These are phyloP conservation scores for Holotrichia oblita DNA, from an alignment of 1,140 invertebrate species.

Conservation along the genomic window DNA sequence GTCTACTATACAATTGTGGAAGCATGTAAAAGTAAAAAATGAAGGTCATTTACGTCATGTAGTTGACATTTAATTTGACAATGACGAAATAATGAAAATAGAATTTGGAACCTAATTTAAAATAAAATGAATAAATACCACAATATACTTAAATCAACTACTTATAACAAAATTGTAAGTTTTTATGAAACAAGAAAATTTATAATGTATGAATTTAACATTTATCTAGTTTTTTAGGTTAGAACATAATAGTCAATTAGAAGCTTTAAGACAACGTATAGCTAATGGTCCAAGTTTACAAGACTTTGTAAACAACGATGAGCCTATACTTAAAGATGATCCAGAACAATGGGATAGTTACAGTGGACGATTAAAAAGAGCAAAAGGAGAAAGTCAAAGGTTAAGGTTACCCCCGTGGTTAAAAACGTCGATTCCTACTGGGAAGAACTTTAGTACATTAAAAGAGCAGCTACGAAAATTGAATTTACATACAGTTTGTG, in stretches of 20 bases:
- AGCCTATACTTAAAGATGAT: slow-evolving; percentile 65
- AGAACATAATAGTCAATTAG: slow-evolving; percentile 55
- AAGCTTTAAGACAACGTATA: slow-evolving; percentile 65
- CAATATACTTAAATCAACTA: slow-evolving; percentile 12
- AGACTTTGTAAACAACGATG: slow-evolving; percentile 68
- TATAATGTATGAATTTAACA: background rate
- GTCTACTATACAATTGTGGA: too few species aligned
- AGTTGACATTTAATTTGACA: too few species aligned
- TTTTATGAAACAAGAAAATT: background rate
- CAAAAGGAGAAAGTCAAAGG: slow-evolving; percentile 82
- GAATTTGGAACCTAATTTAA: too few species aligned
- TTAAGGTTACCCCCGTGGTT: slow-evolving; percentile 95
- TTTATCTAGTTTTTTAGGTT: slow-evolving; percentile 45
- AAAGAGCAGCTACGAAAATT: slow-evolving; percentile 88
- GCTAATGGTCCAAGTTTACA: slow-evolving; percentile 70
- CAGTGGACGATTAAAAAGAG: slow-evolving; percentile 83
- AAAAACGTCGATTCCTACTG: slow-evolving; percentile 94
- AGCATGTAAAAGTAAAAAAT: too few species aligned
- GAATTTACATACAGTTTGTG: slow-evolving; percentile 97
- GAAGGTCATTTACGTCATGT: too few species aligned
- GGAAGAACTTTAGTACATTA: slow-evolving; percentile 83
- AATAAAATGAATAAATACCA: slow-evolving; percentile 1
- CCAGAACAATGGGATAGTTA: slow-evolving; percentile 72
- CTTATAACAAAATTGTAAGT: slow-evolving; percentile 37
- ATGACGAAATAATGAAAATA: too few species aligned